Conservation (phyloP, 2,888 invertebrate genomes). For the Halictus ligatus region DNA sequence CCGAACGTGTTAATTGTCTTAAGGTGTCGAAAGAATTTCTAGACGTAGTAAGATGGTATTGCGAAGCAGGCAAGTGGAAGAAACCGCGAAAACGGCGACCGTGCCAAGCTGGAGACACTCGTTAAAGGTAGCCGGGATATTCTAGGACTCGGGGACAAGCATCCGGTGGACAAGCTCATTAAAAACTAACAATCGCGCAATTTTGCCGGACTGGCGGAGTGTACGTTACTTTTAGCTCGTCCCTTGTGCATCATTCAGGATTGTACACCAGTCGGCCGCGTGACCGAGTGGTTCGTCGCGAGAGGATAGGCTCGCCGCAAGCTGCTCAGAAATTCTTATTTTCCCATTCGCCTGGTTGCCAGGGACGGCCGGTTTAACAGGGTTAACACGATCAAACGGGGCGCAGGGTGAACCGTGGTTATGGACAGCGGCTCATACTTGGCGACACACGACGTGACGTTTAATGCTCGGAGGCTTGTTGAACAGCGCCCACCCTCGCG, state of each 20-base stretch:
- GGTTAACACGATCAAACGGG: constrained; percentile 35
- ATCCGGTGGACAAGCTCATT: constrained; percentile 44
- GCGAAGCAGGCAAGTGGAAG: not conserved
- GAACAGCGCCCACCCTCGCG: not conserved
- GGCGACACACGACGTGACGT: constrained; percentile 28
- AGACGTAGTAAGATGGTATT: not conserved
- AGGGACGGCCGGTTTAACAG: constrained; percentile 55
- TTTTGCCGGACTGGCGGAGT: constrained; percentile 32
- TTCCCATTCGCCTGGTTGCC: constrained; percentile 42
- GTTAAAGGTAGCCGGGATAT: not conserved
- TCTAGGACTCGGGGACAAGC: constrained; percentile 12
- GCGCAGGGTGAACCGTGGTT: not conserved
- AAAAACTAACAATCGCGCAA: constrained; percentile 56
- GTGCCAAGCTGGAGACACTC: not conserved
- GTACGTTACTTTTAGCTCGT: constrained; percentile 43
- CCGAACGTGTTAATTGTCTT: too few relatives aligned
- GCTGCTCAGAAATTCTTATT: constrained; percentile 59
- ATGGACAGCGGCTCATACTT: constrained; percentile 18
- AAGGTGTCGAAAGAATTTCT: not conserved
- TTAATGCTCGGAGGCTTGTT: constrained; percentile 35
- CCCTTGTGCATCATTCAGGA: constrained; percentile 54
- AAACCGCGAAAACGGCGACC: not conserved
- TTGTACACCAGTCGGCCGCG: constrained; percentile 52
- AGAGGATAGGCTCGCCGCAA: constrained; percentile 39
- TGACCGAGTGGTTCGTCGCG: constrained; percentile 49